Base-by-base conservation (phyloP, 2,797 vertebrate genomes). In the Orestias chungarensis region DNA sequence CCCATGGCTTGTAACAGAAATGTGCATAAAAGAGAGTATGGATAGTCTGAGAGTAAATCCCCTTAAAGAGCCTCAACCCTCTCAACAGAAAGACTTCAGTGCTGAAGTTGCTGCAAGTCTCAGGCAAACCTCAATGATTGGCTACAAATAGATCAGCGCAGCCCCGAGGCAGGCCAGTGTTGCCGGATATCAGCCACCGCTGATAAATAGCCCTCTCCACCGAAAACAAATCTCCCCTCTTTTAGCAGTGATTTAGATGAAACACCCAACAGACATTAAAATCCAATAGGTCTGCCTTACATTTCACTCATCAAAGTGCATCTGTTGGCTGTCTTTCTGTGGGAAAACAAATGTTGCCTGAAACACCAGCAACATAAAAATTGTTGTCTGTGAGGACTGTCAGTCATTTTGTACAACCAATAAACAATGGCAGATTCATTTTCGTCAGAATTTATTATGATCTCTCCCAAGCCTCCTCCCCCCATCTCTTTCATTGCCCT, bases 171-270 rank as follows among this genome's bases (percentile, higher is more conserved):
- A 81, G 85, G 72, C 80, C 80, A 82, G 68, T 73, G 83, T 85
- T 82, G 82, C 67, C 78, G 86, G 80, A 87, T 86, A 92, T 93
- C 90, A 93, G 88, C 92, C 90, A 92, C 81, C 12, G 67, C 68
- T 91, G 89, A 92, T 93, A 83, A 91, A 91, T 89, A 79, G 78
- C 82, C 76, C 78, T 82, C 84, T 89, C 81, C 68, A 10, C 79
- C 74, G 79, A 85, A 84, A 91, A 90, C 87, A 89, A 89, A 89
- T 90, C 81, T 80, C 79, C 84, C 87, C 83, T 90, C 75, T 85
- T 89, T 87, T 82, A 75, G 80, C 79, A 74, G 78, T 87, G 89
- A 92, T 89, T 90, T 87, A 89, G 89, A 92, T 82, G 82, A 92
- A 90, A 83, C 84, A 85, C 90, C 86, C 82, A 84, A 83, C 73